These are phyloP conservation scores for Anthopleura xanthogrammica DNA, from an alignment of 92 coral and sea anemone species.

Conservation along the genomic window DNA sequence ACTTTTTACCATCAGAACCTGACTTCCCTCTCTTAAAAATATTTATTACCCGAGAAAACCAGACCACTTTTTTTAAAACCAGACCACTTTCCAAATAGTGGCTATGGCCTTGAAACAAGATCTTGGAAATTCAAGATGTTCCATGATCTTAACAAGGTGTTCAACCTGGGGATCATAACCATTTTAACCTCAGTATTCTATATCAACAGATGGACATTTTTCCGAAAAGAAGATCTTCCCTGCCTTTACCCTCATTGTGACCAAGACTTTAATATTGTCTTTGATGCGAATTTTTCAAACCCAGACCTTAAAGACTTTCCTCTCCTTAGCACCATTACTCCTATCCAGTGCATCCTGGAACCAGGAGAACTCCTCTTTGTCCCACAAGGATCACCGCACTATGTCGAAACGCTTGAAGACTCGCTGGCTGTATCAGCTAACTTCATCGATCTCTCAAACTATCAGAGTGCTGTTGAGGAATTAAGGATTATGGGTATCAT, in stretches of 20 bases:
- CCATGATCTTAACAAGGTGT: too few species aligned
- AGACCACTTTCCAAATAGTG: too few species aligned
- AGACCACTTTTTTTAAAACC: too few species aligned
- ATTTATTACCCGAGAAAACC: too few species aligned
- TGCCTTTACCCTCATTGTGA: constrained; percentile 66
- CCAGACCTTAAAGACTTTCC: constrained; percentile 64
- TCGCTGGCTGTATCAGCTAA: constrained; percentile 55
- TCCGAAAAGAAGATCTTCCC: constrained; percentile 50
- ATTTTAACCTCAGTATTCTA: not conserved
- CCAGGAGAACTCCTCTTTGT: constrained; percentile 69
- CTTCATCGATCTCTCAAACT: constrained; percentile 62
- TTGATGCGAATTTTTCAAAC: constrained; percentile 47
- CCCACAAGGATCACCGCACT: constrained; percentile 64
- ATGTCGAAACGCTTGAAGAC: constrained; percentile 69
- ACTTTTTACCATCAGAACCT: too few species aligned
- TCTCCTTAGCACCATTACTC: constrained; percentile 47
- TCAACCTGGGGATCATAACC: not conserved
- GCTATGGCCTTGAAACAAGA: too few species aligned
- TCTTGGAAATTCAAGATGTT: too few species aligned
- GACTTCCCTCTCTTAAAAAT: too few species aligned
- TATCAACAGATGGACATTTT: constrained; percentile 54
- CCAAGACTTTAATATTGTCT: constrained; percentile 52
- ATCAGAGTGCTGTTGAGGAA: constrained; percentile 40
- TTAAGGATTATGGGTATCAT: constrained; percentile 33
- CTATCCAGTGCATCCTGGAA: constrained; percentile 50